Percentiles rank a stretch among this genome's conserved stretches.
Conservation (phyloP, 92 coral and sea anemone genomes). For the Porites cylindrica region DNA sequence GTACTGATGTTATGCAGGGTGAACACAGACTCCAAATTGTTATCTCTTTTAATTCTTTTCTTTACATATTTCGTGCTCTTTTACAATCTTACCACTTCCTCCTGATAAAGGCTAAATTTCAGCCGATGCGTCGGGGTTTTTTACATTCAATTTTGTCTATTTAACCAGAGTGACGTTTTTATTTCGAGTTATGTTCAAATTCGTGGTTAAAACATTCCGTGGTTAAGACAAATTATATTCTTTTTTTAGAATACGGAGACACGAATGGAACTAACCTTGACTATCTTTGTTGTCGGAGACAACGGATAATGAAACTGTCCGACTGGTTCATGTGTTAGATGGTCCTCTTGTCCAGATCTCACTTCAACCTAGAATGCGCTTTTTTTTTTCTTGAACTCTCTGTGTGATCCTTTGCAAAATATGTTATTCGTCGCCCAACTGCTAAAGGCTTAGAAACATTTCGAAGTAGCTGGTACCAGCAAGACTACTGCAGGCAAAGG, state of each 20-base stretch:
- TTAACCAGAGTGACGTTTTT: too few relatives aligned
- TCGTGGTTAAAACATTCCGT: not conserved
- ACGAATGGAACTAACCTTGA: not conserved
- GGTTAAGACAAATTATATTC: not conserved
- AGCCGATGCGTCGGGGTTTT: too few relatives aligned
- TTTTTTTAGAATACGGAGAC: not conserved
- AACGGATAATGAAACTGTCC: not conserved
- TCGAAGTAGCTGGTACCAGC: slow-evolving; percentile 37
- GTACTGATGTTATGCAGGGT: too few relatives aligned
- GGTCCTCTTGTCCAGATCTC: not conserved
- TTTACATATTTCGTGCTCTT: too few relatives aligned
- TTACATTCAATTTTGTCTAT: too few relatives aligned
- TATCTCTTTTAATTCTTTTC: too few relatives aligned
- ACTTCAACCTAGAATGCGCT: not conserved
- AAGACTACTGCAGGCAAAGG: slow-evolving; percentile 3
- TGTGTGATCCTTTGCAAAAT: not conserved
- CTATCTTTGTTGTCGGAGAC: not conserved
- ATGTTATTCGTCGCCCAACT: not conserved
- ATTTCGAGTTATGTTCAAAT: not conserved
- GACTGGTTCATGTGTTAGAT: not conserved
- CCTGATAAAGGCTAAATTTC: too few relatives aligned
- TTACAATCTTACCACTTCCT: too few relatives aligned
- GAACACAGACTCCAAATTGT: too few relatives aligned
- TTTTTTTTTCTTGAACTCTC: not conserved
- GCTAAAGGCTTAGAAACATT: not conserved